Conservation (phyloP, 2,888 invertebrate genomes). For the Polydrusus tereticollis region DNA sequence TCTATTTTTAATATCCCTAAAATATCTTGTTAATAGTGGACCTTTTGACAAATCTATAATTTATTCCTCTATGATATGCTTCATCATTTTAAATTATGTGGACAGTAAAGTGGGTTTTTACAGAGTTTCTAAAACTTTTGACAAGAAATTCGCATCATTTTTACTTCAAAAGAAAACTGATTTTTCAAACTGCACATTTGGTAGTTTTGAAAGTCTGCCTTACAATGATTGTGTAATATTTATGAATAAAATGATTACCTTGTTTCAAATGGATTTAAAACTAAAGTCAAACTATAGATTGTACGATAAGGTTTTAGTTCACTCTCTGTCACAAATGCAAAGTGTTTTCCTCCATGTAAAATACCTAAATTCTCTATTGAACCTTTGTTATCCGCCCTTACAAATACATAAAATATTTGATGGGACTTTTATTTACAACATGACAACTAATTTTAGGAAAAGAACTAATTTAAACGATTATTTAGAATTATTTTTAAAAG, state of each 20-base stretch:
- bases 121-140: conserved; percentile 64
- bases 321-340: conserved; percentile 77
- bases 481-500: conserved; percentile 51
- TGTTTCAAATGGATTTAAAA: conserved; percentile 73
- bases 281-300: conserved; percentile 69
- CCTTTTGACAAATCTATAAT: conserved; percentile 64
- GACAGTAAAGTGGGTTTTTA: conserved; percentile 72
- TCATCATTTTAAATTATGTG: conserved; percentile 72
- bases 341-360: conserved; percentile 73
- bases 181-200: conserved; percentile 53
- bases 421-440: conserved; percentile 83
- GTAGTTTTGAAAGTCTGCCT: conserved; percentile 68
- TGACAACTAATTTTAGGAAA: conserved; percentile 73
- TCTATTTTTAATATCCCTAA: conserved; percentile 71
- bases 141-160: conserved; percentile 65
- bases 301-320: conserved; percentile 72
- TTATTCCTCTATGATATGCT: conserved; percentile 72
- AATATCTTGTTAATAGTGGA: conserved; percentile 69
- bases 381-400: conserved; percentile 71
- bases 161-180: conserved; percentile 44
- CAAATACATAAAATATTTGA: conserved; percentile 76
- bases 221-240: conserved; percentile 73
- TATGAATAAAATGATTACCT: conserved; percentile 71
- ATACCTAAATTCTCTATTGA: conserved; percentile 76
- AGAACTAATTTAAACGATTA: conserved; percentile 55